Conservation (phyloP, 2,888 invertebrate genomes). For the Xestia rhomboidea region DNA sequence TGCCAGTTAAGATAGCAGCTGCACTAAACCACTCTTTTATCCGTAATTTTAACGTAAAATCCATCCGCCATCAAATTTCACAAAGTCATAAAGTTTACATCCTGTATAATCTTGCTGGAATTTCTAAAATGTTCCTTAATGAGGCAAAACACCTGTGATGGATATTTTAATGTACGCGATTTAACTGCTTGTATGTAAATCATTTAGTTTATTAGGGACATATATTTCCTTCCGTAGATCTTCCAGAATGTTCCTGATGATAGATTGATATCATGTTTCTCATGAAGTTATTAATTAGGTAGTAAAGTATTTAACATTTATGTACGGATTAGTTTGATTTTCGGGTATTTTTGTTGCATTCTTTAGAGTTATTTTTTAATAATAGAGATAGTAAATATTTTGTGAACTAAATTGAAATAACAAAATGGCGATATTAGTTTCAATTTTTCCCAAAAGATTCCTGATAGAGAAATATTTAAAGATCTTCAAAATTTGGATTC, state of each 20-base stretch:
- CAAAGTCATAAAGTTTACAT: conserved; percentile 38
- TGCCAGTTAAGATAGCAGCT: background rate
- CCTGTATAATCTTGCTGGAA: conserved; percentile 58
- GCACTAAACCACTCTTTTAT: background rate
- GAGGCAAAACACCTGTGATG: conserved; percentile 79
- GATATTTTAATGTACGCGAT: conserved; percentile 62
- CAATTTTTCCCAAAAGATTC: no score
- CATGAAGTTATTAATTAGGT: conserved; percentile 24
- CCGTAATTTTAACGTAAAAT: background rate
- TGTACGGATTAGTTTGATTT: conserved; percentile 16
- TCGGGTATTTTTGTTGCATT: background rate
- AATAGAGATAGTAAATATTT: no score
- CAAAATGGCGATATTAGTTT: no score
- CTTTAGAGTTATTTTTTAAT: background rate
- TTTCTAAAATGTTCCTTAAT: conserved; percentile 76
- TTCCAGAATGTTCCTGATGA: conserved; percentile 39
- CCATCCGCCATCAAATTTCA: background rate
- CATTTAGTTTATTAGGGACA: conserved; percentile 59
- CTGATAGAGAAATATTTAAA: no score
- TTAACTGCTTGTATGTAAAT: conserved; percentile 60
- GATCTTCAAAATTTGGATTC: no score
- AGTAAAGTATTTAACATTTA: conserved; percentile 19
- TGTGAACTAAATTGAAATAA: no score
- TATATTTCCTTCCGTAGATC: conserved; percentile 48
- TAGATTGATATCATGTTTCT: conserved; percentile 47